Evolutionary conservation across 37 sponge, comb jelly and placozoan species (phyloP).

Genomic region (Cliona cf. orientalis): DNA sequence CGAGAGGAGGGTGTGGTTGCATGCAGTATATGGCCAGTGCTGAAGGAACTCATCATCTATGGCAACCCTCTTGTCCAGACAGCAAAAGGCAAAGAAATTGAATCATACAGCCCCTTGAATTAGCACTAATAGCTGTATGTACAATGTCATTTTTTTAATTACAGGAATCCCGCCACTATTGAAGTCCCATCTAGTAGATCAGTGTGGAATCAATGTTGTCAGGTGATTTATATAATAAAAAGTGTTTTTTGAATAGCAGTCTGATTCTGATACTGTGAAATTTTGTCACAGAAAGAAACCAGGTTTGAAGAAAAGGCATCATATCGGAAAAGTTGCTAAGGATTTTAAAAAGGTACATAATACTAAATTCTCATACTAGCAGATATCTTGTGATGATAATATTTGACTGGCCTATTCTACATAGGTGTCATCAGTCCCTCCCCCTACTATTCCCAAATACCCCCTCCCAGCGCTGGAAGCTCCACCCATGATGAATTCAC

Average conservation of each 20-base stretch:
- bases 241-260: slow-evolving; percentile 1
- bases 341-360: slow-evolving; percentile 59
- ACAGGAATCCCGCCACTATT: slow-evolving; percentile 65
- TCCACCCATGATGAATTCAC: too few species aligned
- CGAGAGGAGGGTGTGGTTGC: slow-evolving; percentile 60
- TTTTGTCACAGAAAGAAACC: slow-evolving; percentile 25
- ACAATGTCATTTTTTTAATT: not conserved
- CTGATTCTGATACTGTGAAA: not conserved
- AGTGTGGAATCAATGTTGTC: slow-evolving; percentile 29
- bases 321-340: slow-evolving; percentile 54
- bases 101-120: not conserved
- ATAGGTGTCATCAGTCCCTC: slow-evolving; percentile 60
- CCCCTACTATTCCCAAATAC: slow-evolving; percentile 65
- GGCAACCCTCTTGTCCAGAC: slow-evolving; percentile 74
- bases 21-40: slow-evolving; percentile 50
- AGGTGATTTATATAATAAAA: slow-evolving; percentile 30
- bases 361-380: slow-evolving; percentile 4
- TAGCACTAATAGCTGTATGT: not conserved
- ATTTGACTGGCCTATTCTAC: not conserved
- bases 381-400: not conserved
- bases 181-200: slow-evolving; percentile 38
- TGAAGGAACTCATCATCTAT: slow-evolving; percentile 66
- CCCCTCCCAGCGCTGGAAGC: slow-evolving; percentile 49
- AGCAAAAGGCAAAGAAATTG: slow-evolving; percentile 50
- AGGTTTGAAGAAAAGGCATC: slow-evolving; percentile 6